phyloP scores from a whole-genome alignment of 1,140 invertebrate species.

The Oncopodura yosiiana region DNA sequence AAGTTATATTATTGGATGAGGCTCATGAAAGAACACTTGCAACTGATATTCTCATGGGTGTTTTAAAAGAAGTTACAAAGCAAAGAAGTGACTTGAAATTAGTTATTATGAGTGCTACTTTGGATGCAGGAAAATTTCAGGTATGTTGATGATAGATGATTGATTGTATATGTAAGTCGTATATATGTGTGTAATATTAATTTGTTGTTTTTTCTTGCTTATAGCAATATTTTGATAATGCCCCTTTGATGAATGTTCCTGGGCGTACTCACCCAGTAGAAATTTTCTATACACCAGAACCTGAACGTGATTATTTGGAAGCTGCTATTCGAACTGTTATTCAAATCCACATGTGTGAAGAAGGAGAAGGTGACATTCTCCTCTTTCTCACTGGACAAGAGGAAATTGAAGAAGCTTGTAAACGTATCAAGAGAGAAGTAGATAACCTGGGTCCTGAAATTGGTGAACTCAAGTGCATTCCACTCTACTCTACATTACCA shows the following conservation, averaged over 20 bases:
- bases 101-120: constrained; percentile 97
- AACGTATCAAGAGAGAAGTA: constrained; percentile 91
- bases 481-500: constrained; percentile 94
- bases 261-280: constrained; percentile 93
- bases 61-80: constrained; percentile 93
- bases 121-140: constrained; percentile 99
- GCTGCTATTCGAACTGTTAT: constrained; percentile 97
- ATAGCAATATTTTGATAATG: constrained; percentile 91
- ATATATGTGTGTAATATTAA: neutral
- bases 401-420: constrained; percentile 99
- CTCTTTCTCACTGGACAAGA: constrained; percentile 90
- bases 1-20: constrained; percentile 93
- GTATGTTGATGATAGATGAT: constrained; percentile 37
- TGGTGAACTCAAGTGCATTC: constrained; percentile 96
- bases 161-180: neutral
- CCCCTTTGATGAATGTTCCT: constrained; percentile 96
- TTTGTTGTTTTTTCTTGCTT: constrained; percentile 24
- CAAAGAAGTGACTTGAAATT: constrained; percentile 90
- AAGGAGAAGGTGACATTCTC: constrained; percentile 83
- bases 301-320: constrained; percentile 95
- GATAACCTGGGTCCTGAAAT: constrained; percentile 93
- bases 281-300: constrained; percentile 98
- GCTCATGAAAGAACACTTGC: constrained; percentile 97
- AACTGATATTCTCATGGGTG: constrained; percentile 98
- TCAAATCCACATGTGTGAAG: constrained; percentile 99